These are phyloP conservation scores for Adelphocoris suturalis DNA, from an alignment of 2,888 invertebrate species.

Conservation along the genomic window DNA sequence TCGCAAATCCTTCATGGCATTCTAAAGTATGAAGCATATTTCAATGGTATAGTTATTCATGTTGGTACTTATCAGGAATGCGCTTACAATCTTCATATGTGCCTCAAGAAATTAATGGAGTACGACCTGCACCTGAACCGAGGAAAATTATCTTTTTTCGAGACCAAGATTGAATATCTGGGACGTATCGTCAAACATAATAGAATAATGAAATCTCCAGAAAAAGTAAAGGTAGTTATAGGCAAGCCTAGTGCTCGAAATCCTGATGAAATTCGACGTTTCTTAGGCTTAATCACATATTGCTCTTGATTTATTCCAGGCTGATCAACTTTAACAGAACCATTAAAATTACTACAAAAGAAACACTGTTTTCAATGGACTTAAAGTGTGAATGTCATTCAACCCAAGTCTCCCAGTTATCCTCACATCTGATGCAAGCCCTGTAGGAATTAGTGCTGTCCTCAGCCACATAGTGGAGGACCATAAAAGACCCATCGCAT, in stretches of 20 bases:
- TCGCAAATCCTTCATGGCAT: too few species aligned
- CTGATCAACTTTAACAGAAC: too few species aligned
- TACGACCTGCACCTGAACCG: not conserved
- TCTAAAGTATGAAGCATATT: too few species aligned
- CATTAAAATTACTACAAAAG: slow-evolving; percentile 68
- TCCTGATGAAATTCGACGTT: slow-evolving; percentile 69
- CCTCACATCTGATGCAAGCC: slow-evolving; percentile 74
- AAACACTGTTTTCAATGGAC: slow-evolving; percentile 73
- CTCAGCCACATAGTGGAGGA: slow-evolving; percentile 26
- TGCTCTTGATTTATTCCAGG: slow-evolving; percentile 28
- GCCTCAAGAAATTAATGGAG: not conserved
- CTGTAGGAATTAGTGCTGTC: slow-evolving; percentile 50
- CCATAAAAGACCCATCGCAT: slow-evolving; percentile 28
- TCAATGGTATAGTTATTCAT: too few species aligned
- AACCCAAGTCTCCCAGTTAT: slow-evolving; percentile 74
- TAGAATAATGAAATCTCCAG: slow-evolving; percentile 66
- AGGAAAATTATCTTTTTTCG: too few species aligned
- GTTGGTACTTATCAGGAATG: not conserved
- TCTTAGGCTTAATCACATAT: slow-evolving; percentile 33
- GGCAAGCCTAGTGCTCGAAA: slow-evolving; percentile 69
- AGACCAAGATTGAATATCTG: slow-evolving; percentile 53
- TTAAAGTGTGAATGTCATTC: slow-evolving; percentile 7
- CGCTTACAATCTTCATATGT: not conserved
- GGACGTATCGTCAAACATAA: slow-evolving; percentile 16
- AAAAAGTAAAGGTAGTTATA: slow-evolving; percentile 70